A percentile compares a stretch with the other conserved stretches of the same genome.
These are phyloP conservation scores for Phylloscopus trochilus DNA, from an alignment of 2,113 vertebrate genomes.

Conservation along the genomic window DNA sequence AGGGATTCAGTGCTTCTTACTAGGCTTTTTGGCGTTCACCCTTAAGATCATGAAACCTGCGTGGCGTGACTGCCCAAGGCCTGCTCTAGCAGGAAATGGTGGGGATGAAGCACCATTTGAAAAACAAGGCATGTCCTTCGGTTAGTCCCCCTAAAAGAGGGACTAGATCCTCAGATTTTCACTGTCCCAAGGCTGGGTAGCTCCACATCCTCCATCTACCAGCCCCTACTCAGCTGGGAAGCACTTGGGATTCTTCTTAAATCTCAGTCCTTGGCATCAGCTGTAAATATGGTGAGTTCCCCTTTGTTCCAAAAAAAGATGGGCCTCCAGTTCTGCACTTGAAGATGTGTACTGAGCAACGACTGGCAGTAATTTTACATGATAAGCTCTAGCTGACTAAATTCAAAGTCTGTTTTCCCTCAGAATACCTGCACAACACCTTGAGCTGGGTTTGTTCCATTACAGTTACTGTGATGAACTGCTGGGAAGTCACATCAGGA, in stretches of 20 bases:
- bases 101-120: not conserved
- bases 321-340: not conserved
- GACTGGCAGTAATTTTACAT: not conserved
- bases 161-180: not conserved
- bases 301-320: not conserved
- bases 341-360: not conserved
- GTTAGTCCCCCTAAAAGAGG: not conserved
- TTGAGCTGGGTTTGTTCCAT: not conserved
- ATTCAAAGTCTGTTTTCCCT: not conserved
- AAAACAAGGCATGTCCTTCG: not conserved
- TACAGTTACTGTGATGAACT: not conserved
- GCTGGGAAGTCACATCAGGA: not conserved
- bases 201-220: not conserved
- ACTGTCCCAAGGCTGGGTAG: not conserved
- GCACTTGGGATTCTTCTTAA: not conserved
- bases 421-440: not conserved
- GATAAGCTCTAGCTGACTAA: not conserved
- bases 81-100: not conserved
- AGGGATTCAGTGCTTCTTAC: not conserved
- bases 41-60: not conserved
- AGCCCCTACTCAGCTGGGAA: not conserved
- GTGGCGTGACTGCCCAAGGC: fast-evolving
- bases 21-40: not conserved
- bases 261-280: not conserved
- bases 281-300: not conserved